Evolutionary conservation across 1,140 invertebrate genomes (phyloP), one percentile per base, ranked within the genome.

Genomic region (Formica exsecta): DNA sequence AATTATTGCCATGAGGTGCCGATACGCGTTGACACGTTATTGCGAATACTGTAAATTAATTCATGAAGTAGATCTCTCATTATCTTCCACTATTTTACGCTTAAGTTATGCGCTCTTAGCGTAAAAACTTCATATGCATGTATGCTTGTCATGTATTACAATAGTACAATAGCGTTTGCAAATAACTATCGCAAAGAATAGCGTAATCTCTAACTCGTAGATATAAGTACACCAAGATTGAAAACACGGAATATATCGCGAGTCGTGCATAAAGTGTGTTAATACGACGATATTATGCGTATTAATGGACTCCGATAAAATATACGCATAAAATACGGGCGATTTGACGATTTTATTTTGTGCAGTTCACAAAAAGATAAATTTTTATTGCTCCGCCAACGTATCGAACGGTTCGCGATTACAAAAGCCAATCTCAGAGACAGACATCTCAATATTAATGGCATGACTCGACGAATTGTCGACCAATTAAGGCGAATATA

Each of bases 31-130:
- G 54, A 41, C 22, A 36, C n/a, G 13, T 36, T 75, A 75, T 41
- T 64, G 22, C 74, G 16, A 36, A 44, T 44, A 32, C 74, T 36
- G 74, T 76, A 76, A 76, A 76, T 76, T 76, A 29, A 64, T 38
- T 44, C 41, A 74, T 36, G 36, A 3, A 22, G 13, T 41, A 75
- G 13, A 61, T 19, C 36, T 29, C 73, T 75, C 54, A n/a, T 75
- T 75, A 75, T 61, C 13, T 29, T 41, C 19, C 54, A 36, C 22
- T 51, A 25, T 32, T 59, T 22, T 59, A 22, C n/a, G 5, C 1
- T 16, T 48, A 57, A 57, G n/a, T 59, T 59, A 22, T 9, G n/a
- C 54, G 19, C 16, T 51, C 16, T 16, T 51, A 16, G 16, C 48
- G 6, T 51, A 4, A 54, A 54, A 54, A 19, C 5, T 54, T 19